These are phyloP conservation scores for Chloroclysta siterata DNA, from an alignment of 2,888 invertebrate species.

Conservation along the genomic window DNA sequence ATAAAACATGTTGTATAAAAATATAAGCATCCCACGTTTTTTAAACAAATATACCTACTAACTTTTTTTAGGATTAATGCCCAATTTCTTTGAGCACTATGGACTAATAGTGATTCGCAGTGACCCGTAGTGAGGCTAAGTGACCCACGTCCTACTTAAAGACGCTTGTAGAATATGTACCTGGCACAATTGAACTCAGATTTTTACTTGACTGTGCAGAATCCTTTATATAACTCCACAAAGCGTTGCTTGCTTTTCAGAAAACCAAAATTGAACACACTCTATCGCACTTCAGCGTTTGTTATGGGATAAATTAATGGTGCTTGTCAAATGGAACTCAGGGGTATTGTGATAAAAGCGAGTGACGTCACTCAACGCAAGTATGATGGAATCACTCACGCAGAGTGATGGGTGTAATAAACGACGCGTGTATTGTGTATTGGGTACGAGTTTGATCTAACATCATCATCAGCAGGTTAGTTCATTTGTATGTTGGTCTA, in stretches of 20 bases:
- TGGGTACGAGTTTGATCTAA: not conserved
- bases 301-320: slow-evolving; percentile 53
- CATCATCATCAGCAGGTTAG: not conserved
- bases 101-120: too few species aligned
- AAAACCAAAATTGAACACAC: not conserved
- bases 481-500: too few species aligned
- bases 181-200: too few species aligned
- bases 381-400: slow-evolving; percentile 20
- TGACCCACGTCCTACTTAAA: too few species aligned
- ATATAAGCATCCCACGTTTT: too few species aligned
- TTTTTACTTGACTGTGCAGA: not conserved
- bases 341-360: slow-evolving; percentile 40
- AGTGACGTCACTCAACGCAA: slow-evolving; percentile 15
- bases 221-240: not conserved
- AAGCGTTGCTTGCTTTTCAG: not conserved
- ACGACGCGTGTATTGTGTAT: slow-evolving; percentile 16
- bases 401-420: slow-evolving; percentile 13
- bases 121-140: too few species aligned
- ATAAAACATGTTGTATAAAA: too few species aligned
- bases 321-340: slow-evolving; percentile 46
- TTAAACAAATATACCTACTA: too few species aligned
- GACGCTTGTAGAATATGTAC: too few species aligned
- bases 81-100: too few species aligned
- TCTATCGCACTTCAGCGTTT: slow-evolving; percentile 10
- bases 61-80: too few species aligned